phyloP scores from a whole-genome alignment of 2,113 vertebrate genomes.

The Nematolebias whitei region DNA sequence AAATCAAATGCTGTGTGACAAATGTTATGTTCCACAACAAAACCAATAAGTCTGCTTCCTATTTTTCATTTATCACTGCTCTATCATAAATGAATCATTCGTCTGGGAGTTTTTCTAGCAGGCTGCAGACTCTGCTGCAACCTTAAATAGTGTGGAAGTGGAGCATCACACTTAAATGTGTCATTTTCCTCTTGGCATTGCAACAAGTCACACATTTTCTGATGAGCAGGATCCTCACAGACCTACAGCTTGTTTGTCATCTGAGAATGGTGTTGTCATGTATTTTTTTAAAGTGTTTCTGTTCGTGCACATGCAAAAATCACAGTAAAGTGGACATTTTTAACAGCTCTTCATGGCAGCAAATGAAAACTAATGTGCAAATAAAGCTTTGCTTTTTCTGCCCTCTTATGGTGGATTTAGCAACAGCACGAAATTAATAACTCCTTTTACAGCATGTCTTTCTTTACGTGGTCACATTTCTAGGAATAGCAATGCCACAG shows the following conservation, averaged over 20 bases:
- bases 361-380: not conserved
- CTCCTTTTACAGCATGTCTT: not conserved
- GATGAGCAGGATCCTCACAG: conserved; percentile 15
- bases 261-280: not conserved
- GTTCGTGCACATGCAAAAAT: not conserved
- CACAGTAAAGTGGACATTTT: not conserved
- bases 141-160: conserved; percentile 24
- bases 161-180: conserved; percentile 47
- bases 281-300: not conserved
- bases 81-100: not conserved
- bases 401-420: conserved; percentile 27
- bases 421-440: not conserved
- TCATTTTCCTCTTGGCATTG: conserved; percentile 11
- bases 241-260: not conserved
- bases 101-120: not conserved
- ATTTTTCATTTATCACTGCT: not conserved
- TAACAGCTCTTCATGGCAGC: not conserved
- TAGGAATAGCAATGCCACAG: conserved; percentile 7
- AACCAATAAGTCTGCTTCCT: no score
- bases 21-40: no score
- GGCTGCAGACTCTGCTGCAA: conserved; percentile 7
- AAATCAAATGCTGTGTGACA: not conserved
- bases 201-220: conserved; percentile 35
- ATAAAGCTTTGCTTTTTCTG: conserved; percentile 17
- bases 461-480: conserved; percentile 20